Evolutionary conservation across 2,797 vertebrate genomes (phyloP).

Genomic region (Philypnodon macrostomus): DNA sequence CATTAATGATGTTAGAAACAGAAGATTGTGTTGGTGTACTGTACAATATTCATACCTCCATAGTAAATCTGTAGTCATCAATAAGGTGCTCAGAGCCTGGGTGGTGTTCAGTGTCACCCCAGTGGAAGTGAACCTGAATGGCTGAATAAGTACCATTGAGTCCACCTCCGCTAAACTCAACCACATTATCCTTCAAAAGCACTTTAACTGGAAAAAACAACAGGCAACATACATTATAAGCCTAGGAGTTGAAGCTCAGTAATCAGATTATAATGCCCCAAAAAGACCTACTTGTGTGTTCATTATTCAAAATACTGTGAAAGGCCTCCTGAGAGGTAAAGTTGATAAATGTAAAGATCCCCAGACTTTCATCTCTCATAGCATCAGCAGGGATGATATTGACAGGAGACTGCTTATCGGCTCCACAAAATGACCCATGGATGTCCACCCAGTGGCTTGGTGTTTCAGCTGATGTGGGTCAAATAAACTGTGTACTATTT

Average conservation of each 20-base stretch:
- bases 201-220: constrained; percentile 48
- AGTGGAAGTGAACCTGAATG: constrained; percentile 73
- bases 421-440: constrained; percentile 27
- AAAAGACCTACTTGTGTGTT: constrained; percentile 52
- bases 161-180: constrained; percentile 59
- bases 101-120: constrained; percentile 40
- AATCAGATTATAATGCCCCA: no score
- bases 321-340: constrained; percentile 37
- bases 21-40: no score
- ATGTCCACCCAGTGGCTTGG: constrained; percentile 43
- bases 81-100: constrained; percentile 73
- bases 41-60: constrained; percentile 61
- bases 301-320: constrained; percentile 30
- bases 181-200: constrained; percentile 15
- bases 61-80: constrained; percentile 48
- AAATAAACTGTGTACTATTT: no score
- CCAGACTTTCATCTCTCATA: constrained; percentile 11
- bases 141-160: constrained; percentile 54
- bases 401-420: constrained; percentile 64
- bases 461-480: constrained; percentile 28
- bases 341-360: constrained; percentile 43
- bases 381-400: constrained; percentile 39
- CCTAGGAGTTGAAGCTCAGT: no score
- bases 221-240: no score
- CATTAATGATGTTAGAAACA: no score